phyloP scores from a whole-genome alignment of 1,140 invertebrate species.

The Drosophila azteca region DNA sequence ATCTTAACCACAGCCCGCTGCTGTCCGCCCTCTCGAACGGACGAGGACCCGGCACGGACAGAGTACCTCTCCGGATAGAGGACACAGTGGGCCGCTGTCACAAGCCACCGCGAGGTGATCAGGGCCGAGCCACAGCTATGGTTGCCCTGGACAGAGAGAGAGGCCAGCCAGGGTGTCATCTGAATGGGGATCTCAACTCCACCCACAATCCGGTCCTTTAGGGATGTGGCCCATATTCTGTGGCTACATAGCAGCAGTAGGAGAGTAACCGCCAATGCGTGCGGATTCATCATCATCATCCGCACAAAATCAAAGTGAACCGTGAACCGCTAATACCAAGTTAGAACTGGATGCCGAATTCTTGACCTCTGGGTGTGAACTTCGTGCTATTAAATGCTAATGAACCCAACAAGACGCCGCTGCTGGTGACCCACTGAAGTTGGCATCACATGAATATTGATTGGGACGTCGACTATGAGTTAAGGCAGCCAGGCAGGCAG shows the following conservation, averaged over 20 bases:
- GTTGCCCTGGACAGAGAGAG: conserved; percentile 25
- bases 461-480: neutral
- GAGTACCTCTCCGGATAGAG: conserved; percentile 21
- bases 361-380: conserved; percentile 35
- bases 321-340: conserved; percentile 5
- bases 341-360: conserved; percentile 17
- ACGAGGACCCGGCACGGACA: conserved; percentile 45
- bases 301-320: conserved; percentile 26
- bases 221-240: conserved; percentile 9
- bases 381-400: conserved; percentile 38
- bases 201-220: conserved; percentile 33
- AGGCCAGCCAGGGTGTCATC: conserved; percentile 32
- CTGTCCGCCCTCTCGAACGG: conserved; percentile 14
- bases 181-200: conserved; percentile 41
- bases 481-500: too few species aligned
- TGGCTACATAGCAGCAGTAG: conserved; percentile 27
- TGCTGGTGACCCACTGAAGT: conserved; percentile 21
- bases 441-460: conserved; percentile 41
- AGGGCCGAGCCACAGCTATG: conserved; percentile 41
- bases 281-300: conserved; percentile 19
- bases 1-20: conserved; percentile 20
- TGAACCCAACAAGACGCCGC: conserved; percentile 10
- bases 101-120: conserved; percentile 38
- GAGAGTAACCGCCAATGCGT: neutral
- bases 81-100: conserved; percentile 57